A percentile compares a stretch with the other conserved stretches of the same genome.
Conservation (phyloP, 2,888 invertebrate genomes). For the Apodemia duryi region DNA sequence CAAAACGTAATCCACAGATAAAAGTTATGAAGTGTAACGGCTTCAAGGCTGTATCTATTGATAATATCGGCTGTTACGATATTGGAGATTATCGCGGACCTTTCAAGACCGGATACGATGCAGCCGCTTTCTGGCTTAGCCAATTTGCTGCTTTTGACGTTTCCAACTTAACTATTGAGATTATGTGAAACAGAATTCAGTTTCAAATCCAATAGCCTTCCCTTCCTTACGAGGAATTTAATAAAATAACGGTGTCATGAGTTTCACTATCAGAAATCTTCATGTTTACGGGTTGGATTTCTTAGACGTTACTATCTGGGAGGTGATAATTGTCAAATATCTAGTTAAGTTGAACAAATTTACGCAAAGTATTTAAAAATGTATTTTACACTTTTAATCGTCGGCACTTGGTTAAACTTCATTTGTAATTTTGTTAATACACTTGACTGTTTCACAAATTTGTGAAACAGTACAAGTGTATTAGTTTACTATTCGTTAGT, state of each 20-base stretch:
- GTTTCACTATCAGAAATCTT: not conserved
- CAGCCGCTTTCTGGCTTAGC: slow-evolving; percentile 24
- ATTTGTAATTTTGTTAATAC: no score
- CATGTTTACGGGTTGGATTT: not conserved
- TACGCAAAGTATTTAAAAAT: no score
- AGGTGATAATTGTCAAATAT: no score
- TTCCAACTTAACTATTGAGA: slow-evolving; percentile 23
- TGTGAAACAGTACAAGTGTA: no score
- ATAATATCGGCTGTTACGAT: slow-evolving; percentile 8
- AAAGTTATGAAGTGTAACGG: not conserved
- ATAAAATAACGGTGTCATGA: not conserved
- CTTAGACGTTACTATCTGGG: no score
- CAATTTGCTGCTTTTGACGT: slow-evolving; percentile 30
- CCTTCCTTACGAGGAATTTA: slow-evolving; percentile 20
- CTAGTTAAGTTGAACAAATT: no score
- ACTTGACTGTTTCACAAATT: no score
- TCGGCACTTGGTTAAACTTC: no score
- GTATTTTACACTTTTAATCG: no score
- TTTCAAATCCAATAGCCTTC: slow-evolving; percentile 3
- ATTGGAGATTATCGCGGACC: slow-evolving; percentile 18
- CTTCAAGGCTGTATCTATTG: slow-evolving; percentile 1
- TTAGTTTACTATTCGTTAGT: no score
- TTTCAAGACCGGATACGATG: slow-evolving; percentile 18
- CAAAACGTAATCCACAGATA: not conserved
- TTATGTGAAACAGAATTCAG: slow-evolving; percentile 14